Conservation (phyloP, 2,797 vertebrate genomes). For the Pantherophis vulpinus region DNA sequence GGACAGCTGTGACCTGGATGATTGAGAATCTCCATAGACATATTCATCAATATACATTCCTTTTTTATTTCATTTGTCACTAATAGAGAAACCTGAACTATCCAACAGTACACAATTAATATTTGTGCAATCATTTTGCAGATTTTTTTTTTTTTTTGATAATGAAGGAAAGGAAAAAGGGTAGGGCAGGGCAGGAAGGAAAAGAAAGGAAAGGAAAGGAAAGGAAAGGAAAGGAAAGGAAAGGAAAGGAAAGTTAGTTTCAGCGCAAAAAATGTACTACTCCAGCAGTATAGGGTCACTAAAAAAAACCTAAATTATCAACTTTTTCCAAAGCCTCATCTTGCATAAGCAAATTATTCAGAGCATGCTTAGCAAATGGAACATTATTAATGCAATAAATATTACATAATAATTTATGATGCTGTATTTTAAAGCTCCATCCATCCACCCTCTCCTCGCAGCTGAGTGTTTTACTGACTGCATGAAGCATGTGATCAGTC, state of each 20-base stretch:
- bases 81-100: neutral
- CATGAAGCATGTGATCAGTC: conserved; percentile 19
- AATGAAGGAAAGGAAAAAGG: neutral
- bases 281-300: neutral
- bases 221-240: neutral
- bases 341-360: neutral
- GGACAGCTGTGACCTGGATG: neutral
- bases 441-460: neutral
- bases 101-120: neutral
- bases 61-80: neutral
- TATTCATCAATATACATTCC: neutral
- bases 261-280: neutral
- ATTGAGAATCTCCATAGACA: neutral
- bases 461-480: neutral
- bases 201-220: neutral
- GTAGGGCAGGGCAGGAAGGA: too few relatives aligned
- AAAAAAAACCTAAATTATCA: neutral
- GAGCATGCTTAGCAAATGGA: conserved; percentile 1
- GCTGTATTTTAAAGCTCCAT: neutral
- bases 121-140: neutral
- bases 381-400: neutral
- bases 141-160: neutral
- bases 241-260: neutral
- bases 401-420: conserved; percentile 3
- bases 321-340: neutral